Conservation (phyloP, 2,797 vertebrate species). For the Buphagus erythrorhynchus region DNA sequence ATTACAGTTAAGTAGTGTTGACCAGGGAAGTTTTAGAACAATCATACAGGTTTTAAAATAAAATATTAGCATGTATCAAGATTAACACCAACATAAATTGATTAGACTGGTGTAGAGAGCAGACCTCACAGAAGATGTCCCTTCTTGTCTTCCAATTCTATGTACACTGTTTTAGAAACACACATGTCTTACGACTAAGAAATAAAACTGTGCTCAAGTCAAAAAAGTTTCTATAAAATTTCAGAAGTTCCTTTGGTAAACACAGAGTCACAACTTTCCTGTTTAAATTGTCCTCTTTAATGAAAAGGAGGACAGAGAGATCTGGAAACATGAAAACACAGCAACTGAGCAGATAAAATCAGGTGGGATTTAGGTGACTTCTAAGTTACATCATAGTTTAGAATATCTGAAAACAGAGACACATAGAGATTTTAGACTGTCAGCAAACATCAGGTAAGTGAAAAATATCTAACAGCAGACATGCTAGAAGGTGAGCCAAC, state of each 20-base stretch:
- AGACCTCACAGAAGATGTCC: not conserved
- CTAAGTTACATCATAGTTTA: not conserved
- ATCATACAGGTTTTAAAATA: not conserved
- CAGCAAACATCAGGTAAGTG: not conserved
- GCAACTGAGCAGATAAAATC: not conserved
- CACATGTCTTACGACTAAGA: accelerated
- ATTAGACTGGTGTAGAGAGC: not conserved
- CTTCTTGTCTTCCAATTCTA: not conserved
- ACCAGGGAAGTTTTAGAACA: not conserved
- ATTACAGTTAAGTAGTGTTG: not conserved
- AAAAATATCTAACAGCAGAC: not conserved
- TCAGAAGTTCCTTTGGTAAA: not conserved
- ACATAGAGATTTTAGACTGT: not conserved
- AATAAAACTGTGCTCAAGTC: not conserved
- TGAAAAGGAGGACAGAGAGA: not conserved
- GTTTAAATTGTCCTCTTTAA: not conserved
- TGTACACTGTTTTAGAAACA: not conserved
- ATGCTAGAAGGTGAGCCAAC: not conserved
- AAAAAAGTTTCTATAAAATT: not conserved
- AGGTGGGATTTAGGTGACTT: not conserved
- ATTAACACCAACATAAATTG: not conserved
- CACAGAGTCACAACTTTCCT: not conserved
- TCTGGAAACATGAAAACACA: not conserved
- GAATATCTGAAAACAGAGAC: not conserved
- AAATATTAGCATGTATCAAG: not conserved